Percentiles rank a stretch among this genome's conserved stretches.
phyloP scores from a whole-genome alignment of 2,113 vertebrate genomes.

The Hystrix brachyura region DNA sequence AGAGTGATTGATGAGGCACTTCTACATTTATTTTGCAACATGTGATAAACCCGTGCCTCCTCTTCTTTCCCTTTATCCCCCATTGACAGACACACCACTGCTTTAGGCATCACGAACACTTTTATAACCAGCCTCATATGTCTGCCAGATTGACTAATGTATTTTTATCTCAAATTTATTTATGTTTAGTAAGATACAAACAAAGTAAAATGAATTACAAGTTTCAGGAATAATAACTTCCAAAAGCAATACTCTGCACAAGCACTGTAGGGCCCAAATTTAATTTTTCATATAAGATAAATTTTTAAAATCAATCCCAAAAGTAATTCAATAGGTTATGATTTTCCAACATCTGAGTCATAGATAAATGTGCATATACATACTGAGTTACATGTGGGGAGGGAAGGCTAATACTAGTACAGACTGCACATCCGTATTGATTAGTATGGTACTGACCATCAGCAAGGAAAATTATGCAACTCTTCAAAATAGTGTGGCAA shows the following conservation, averaged over 20 bases:
- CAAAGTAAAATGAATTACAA: conserved; percentile 89
- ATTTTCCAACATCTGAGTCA: conserved; percentile 80
- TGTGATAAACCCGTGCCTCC: conserved; percentile 23
- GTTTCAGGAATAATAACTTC: conserved; percentile 88
- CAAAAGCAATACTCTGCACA: conserved; percentile 87
- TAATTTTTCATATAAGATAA: conserved; percentile 87
- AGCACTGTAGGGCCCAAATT: conserved; percentile 85
- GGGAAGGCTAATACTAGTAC: conserved; percentile 72
- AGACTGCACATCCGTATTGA: conserved; percentile 78
- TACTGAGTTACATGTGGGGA: conserved; percentile 77
- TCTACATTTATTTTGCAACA: not conserved
- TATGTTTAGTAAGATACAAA: conserved; percentile 89
- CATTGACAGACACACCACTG: conserved; percentile 66
- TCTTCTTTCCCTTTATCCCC: conserved; percentile 46
- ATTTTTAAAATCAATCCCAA: conserved; percentile 88
- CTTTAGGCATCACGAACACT: conserved; percentile 80
- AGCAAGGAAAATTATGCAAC: conserved; percentile 78
- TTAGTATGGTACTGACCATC: conserved; percentile 77
- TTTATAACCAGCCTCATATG: conserved; percentile 74
- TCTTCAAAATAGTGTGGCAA: conserved; percentile 22
- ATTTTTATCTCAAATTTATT: conserved; percentile 88
- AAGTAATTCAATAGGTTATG: conserved; percentile 86
- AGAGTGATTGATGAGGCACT: conserved; percentile 37
- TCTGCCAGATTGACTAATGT: conserved; percentile 88
- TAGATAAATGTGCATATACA: conserved; percentile 76